Evolutionary conservation across 2,888 invertebrate genomes (phyloP).

Genomic region (Lepas anatifera): DNA sequence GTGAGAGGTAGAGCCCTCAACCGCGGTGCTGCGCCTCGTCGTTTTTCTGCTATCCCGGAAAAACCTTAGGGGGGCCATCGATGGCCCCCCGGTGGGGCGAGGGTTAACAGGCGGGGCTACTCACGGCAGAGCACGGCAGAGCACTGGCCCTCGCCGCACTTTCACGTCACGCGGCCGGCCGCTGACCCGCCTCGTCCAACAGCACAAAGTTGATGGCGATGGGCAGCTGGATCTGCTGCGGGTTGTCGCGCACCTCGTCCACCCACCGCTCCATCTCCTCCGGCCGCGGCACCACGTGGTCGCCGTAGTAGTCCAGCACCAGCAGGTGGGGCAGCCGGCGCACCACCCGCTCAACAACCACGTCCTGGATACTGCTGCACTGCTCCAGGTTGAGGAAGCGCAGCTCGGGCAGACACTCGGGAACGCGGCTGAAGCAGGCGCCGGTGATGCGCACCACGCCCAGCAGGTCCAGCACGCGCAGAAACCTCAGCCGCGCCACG

Average conservation of each 20-base stretch:
- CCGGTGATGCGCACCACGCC: conserved; percentile 24
- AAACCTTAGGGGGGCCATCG: no score
- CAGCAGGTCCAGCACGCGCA: conserved; percentile 20
- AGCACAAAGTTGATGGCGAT: neutral
- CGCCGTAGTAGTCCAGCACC: conserved; percentile 21
- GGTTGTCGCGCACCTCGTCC: neutral
- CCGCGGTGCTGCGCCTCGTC: no score
- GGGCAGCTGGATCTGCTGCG: neutral
- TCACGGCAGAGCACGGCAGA: no score
- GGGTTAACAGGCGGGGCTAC: no score
- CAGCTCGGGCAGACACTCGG: conserved; percentile 19
- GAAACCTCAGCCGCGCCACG: no score
- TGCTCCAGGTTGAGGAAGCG: conserved; percentile 23
- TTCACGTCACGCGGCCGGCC: no score
- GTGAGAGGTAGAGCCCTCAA: no score
- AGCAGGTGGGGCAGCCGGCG: conserved; percentile 14
- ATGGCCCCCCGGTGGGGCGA: no score
- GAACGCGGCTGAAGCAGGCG: conserved; percentile 18
- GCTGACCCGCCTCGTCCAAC: neutral
- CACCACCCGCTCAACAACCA: conserved; percentile 16
- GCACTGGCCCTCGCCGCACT: no score
- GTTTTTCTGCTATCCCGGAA: no score
- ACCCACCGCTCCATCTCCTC: neutral
- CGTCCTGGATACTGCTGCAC: conserved; percentile 19
- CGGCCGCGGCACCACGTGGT: conserved; percentile 15